Evolutionary conservation across 2,113 vertebrate species (phyloP).

Genomic region (Phylloscopus trochiloides): DNA sequence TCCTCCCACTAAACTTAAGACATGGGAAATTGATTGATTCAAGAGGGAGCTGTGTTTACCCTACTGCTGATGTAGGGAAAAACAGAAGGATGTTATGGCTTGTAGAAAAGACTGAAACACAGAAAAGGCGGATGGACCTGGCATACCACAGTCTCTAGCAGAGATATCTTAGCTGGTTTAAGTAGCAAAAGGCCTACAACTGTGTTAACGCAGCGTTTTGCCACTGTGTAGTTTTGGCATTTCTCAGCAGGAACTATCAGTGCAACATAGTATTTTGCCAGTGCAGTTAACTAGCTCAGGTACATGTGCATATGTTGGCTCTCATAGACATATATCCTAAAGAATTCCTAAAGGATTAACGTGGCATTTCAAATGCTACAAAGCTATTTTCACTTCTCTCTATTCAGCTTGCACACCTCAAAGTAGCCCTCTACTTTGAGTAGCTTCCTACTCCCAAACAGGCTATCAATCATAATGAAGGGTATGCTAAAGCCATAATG

Average conservation of each 20-base stretch:
- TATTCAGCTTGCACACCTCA: not conserved
- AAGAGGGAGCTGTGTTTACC: not conserved
- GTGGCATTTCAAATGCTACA: not conserved
- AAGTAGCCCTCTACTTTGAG: not conserved
- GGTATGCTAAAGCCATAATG: not conserved
- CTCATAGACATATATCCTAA: not conserved
- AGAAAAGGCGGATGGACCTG: not conserved
- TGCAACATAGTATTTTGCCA: not conserved
- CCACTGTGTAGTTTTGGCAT: not conserved
- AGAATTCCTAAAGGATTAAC: not conserved
- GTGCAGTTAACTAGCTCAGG: not conserved
- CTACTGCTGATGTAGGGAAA: not conserved
- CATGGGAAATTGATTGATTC: not conserved
- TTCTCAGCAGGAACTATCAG: not conserved
- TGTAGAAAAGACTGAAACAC: not conserved
- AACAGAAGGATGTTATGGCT: not conserved
- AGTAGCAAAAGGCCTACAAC: not conserved
- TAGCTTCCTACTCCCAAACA: not conserved
- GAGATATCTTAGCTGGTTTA: not conserved
- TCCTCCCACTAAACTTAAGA: slow-evolving; percentile 32
- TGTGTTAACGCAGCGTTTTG: not conserved
- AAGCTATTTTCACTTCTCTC: not conserved
- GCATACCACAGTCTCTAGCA: not conserved
- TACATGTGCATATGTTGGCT: not conserved
- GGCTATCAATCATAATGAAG: slow-evolving; percentile 41